Conservation (phyloP, 2,113 vertebrate genomes). For the Ellobius talpinus region DNA sequence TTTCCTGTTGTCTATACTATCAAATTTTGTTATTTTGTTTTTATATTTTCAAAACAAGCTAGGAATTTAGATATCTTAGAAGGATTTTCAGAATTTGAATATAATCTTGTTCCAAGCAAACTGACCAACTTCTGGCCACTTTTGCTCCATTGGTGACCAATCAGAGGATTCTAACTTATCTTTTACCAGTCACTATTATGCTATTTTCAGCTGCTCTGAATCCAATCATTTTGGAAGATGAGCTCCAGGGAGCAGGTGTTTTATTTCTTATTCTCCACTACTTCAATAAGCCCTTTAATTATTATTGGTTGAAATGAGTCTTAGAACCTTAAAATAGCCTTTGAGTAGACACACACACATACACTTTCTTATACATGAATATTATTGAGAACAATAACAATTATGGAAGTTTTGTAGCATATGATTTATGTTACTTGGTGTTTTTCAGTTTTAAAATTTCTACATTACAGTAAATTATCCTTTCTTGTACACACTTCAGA, state of each 20-base stretch:
- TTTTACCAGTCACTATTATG: not conserved
- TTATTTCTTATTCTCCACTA: not conserved
- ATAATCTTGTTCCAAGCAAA: not conserved
- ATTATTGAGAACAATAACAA: not conserved
- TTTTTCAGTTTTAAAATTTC: not conserved
- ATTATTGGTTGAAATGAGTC: conserved; percentile 13
- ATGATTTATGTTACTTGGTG: conserved; percentile 16
- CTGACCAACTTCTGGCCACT: not conserved
- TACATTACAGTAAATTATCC: not conserved
- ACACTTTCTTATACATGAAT: not conserved
- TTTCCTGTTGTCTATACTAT: not conserved
- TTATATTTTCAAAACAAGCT: not conserved
- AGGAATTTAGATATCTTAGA: not conserved
- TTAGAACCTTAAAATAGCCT: conserved; percentile 25
- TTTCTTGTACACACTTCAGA: not conserved
- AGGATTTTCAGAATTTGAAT: not conserved
- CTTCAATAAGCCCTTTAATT: not conserved
- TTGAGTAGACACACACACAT: not conserved
- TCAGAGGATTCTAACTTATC: not conserved
- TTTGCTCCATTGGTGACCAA: not conserved
- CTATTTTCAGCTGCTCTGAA: not conserved
- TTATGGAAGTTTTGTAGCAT: not conserved
- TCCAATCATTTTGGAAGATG: not conserved
- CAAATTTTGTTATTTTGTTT: not conserved
- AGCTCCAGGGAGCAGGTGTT: not conserved